These are phyloP conservation scores for Spisula solida DNA, from an alignment of 2,888 invertebrate species.

Conservation along the genomic window DNA sequence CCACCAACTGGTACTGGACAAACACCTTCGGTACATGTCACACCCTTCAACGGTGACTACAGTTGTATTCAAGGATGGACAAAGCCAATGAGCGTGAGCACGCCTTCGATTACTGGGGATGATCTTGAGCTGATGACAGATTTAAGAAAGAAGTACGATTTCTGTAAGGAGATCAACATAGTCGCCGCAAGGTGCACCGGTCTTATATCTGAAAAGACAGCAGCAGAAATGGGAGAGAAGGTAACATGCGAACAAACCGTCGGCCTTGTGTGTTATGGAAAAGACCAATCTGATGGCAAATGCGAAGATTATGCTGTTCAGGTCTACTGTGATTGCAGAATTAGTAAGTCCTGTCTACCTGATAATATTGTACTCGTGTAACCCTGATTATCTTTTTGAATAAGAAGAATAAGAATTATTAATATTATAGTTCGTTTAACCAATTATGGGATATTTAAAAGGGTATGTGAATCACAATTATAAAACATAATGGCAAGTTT, in stretches of 20 bases:
- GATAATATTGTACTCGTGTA: neutral
- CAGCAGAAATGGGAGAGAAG: slow-evolving; percentile 70
- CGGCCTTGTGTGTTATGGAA: slow-evolving; percentile 91
- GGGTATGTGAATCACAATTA: too few relatives aligned
- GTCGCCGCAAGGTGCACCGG: slow-evolving; percentile 71
- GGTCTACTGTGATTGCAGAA: slow-evolving; percentile 88
- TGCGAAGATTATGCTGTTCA: slow-evolving; percentile 85
- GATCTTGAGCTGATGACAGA: slow-evolving; percentile 75
- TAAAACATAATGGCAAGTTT: too few relatives aligned
- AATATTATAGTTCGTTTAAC: too few relatives aligned
- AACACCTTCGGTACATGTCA: slow-evolving; percentile 43
- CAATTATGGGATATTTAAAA: too few relatives aligned
- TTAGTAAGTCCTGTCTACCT: slow-evolving; percentile 50
- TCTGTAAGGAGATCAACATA: slow-evolving; percentile 76
- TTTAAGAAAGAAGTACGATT: slow-evolving; percentile 72
- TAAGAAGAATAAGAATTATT: too few relatives aligned
- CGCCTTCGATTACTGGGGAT: slow-evolving; percentile 71
- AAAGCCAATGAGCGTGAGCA: slow-evolving; percentile 73
- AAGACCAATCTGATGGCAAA: slow-evolving; percentile 74
- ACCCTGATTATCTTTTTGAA: too few relatives aligned
- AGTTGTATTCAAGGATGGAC: slow-evolving; percentile 80
- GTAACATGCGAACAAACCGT: slow-evolving; percentile 89
- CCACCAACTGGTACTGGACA: slow-evolving; percentile 46
- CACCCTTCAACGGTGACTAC: slow-evolving; percentile 45
- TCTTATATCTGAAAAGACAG: slow-evolving; percentile 62